Conservation (phyloP, 2,113 vertebrate genomes). For the Aldabrachelys gigantea region DNA sequence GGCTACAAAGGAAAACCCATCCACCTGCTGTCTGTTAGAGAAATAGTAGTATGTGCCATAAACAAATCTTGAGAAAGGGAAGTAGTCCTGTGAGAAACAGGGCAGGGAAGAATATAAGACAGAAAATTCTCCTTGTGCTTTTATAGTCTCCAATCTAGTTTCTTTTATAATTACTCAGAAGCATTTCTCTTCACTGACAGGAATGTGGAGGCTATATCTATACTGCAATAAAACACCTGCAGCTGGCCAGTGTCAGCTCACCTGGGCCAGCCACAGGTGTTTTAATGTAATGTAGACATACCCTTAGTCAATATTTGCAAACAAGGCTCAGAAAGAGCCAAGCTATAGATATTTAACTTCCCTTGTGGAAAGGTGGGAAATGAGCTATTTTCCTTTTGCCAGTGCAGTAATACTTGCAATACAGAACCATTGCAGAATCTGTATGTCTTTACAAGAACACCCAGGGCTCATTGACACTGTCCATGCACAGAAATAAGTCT, state of each 20-base stretch:
- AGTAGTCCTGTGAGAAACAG: background rate
- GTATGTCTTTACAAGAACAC: fast-evolving
- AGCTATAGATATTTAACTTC: background rate
- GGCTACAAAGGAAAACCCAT: fast-evolving
- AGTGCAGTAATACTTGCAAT: background rate
- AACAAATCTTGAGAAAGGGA: background rate
- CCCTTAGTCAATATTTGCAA: background rate
- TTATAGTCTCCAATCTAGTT: background rate
- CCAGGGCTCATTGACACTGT: fast-evolving
- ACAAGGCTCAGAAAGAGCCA: background rate
- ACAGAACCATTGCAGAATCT: background rate
- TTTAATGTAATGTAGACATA: too few species aligned
- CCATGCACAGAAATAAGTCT: fast-evolving
- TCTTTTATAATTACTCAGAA: background rate
- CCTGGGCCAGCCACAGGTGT: too few species aligned
- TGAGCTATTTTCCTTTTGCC: background rate
- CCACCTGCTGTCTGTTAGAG: fast-evolving
- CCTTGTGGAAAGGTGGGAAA: background rate
- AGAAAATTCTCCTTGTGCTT: background rate
- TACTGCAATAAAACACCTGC: too few species aligned
- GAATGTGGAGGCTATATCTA: too few species aligned
- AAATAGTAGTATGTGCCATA: fast-evolving
- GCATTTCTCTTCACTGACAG: background rate
- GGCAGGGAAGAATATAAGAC: background rate
- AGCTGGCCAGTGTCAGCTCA: too few species aligned